Evolutionary conservation across 2,113 vertebrate species (phyloP).

Genomic region (Todiramphus chloris): DNA sequence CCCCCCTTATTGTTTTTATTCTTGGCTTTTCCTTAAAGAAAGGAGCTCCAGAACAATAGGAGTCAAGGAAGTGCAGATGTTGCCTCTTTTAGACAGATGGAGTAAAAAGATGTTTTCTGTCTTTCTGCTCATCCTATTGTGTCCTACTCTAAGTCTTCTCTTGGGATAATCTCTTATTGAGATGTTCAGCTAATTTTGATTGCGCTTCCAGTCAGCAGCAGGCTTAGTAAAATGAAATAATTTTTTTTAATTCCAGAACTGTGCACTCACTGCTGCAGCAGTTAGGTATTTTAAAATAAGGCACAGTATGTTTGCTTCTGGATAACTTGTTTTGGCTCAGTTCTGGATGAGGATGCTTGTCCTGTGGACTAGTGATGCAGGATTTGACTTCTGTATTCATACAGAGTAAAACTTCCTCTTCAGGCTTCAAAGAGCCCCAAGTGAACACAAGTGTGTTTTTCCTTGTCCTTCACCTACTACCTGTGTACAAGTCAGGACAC

Average conservation of each 20-base stretch:
- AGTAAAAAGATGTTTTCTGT: background rate
- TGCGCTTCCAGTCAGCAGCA: background rate
- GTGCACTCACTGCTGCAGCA: background rate
- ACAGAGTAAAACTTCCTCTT: background rate
- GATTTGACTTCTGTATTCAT: rapidly evolving
- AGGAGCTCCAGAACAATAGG: background rate
- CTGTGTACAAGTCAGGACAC: background rate
- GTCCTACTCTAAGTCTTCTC: background rate
- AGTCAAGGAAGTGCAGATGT: background rate
- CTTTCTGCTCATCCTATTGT: background rate
- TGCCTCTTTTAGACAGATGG: background rate
- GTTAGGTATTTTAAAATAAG: background rate
- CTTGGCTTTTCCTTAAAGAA: background rate
- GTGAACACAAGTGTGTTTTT: background rate
- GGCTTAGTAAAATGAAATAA: background rate
- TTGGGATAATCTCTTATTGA: background rate
- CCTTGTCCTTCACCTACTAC: background rate
- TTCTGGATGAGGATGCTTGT: background rate
- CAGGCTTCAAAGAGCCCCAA: background rate
- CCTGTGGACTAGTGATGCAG: background rate
- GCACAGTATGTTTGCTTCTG: background rate
- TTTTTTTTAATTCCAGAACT: background rate
- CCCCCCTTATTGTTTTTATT: background rate
- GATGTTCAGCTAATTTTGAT: background rate
- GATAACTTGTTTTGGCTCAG: background rate